Evolutionary conservation across 2,888 invertebrate genomes (phyloP), one percentile per base, ranked within the genome.

Genomic region (Lasioglossum oenotherae): DNA sequence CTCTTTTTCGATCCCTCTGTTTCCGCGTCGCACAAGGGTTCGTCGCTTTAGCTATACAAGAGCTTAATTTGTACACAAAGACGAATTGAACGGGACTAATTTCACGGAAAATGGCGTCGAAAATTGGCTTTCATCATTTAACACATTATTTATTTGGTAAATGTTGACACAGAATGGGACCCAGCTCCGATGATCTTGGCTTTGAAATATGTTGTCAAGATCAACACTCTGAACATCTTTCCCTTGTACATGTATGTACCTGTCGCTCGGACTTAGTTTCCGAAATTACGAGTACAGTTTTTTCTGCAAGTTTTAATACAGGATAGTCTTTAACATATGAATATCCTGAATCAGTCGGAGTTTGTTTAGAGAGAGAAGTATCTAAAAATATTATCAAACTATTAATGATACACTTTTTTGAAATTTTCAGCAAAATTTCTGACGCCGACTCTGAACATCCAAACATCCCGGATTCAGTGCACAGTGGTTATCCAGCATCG

Each of bases 401-500:
- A 41, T 12, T 41, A 41, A 41, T 6, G 23, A 2, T 19, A 23
- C 53, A 35, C 31, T 35, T 6, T 23, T n/a, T 53, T 6, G 2
- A n/a, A 8, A n/a, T 3, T n/a, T 10, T 53, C 8, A 53, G 19
- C 5, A 23, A 53, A 53, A 3, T n/a, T 53, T 53, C 53, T 19
- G 6, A 8, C 0, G 23, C 2, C 23, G 8, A 8, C 23, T 53
- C 23, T 0, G 5, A 23, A 53, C 53, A 23, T 53, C 23, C 23
- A 53, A 53, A 53, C 10, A 53, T 53, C 53, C 53, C 10, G 10
- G 23, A 53, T n/a, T 23, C 23, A 23, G 53, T 53, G 23, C 8
- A n/a, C 53, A 57, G 38, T 64, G 12, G 60, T 84, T 38, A 49
- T 57, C n/a, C 31, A 27, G 27, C 38, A 74, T 69, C 81, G 49